Evolutionary conservation across 2,113 vertebrate species (phyloP).

Genomic region (Seriola quinqueradiata): DNA sequence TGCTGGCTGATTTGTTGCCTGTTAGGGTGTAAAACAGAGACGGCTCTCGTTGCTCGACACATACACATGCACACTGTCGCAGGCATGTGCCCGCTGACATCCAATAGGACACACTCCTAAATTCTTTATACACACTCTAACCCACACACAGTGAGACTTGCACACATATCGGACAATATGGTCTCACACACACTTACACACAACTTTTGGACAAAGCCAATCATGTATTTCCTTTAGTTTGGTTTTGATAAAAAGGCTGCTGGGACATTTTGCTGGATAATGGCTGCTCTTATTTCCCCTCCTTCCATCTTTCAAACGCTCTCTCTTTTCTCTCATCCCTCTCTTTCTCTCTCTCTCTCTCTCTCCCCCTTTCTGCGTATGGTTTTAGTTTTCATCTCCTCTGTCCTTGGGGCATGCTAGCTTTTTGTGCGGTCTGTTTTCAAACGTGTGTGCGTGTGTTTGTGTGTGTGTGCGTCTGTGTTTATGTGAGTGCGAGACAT

Average conservation of each 20-base stretch:
- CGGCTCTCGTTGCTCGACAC: constrained; percentile 28
- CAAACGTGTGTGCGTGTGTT: constrained; percentile 37
- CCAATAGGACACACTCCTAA: constrained; percentile 7
- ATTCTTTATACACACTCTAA: not conserved
- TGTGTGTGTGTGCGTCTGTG: constrained; percentile 43
- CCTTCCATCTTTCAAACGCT: constrained; percentile 51
- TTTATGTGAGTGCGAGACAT: constrained; percentile 44
- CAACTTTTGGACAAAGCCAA: constrained; percentile 46
- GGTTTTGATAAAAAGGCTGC: constrained; percentile 60
- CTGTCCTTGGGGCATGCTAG: constrained; percentile 69
- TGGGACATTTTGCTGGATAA: constrained; percentile 54
- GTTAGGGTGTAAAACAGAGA: constrained; percentile 62
- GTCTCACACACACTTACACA: constrained; percentile 16
- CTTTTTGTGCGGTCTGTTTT: constrained; percentile 72
- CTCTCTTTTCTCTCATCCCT: constrained; percentile 24
- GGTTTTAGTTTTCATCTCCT: constrained; percentile 73
- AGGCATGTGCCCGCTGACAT: constrained; percentile 6
- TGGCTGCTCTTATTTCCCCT: constrained; percentile 56
- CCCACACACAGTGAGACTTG: not conserved
- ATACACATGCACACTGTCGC: constrained; percentile 7
- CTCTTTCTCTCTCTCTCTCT: constrained; percentile 4
- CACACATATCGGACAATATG: not conserved
- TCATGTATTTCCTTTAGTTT: constrained; percentile 58
- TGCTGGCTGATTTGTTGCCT: constrained; percentile 79
- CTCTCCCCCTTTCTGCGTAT: constrained; percentile 46